A percentile compares a stretch with the other conserved stretches of the same genome.
Evolutionary conservation across 2,888 invertebrate genomes (phyloP).

Genomic region (Dinocampus coccinellae): DNA sequence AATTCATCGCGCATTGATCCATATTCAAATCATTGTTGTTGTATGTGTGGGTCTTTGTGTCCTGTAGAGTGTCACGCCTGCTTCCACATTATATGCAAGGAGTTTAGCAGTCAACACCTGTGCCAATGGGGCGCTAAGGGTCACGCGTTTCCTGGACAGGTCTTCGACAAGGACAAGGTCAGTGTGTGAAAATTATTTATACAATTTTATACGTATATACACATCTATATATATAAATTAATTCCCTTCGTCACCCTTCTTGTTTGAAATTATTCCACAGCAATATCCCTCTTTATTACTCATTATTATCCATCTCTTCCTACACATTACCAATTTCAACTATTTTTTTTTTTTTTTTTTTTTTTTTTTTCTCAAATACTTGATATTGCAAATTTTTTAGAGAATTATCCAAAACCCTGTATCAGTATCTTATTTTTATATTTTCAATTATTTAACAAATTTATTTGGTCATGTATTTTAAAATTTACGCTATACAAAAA

Average conservation of each 20-base stretch:
- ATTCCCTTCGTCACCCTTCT: no score
- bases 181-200: conserved; percentile 39
- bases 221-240: not conserved
- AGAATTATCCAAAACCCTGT: conserved; percentile 31
- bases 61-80: conserved; percentile 77
- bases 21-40: conserved; percentile 70
- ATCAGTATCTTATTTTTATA: no score
- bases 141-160: conserved; percentile 59
- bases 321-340: not conserved
- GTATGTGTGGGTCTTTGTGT: conserved; percentile 75
- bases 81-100: conserved; percentile 74
- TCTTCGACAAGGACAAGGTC: conserved; percentile 66
- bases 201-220: not conserved
- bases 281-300: conserved; percentile 4
- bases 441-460: no score
- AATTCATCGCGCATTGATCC: conserved; percentile 20
- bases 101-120: conserved; percentile 63
- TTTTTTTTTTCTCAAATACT: not conserved
- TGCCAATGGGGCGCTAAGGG: conserved; percentile 67
- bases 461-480: no score
- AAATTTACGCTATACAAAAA: no score
- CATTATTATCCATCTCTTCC: not conserved
- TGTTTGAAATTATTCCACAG: no score
- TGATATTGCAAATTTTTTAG: not conserved
- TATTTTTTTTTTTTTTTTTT: not conserved